Evolutionary conservation across 2,888 invertebrate genomes (phyloP), one percentile per base, ranked within the genome.

Genomic region (Plutella xylostella): DNA sequence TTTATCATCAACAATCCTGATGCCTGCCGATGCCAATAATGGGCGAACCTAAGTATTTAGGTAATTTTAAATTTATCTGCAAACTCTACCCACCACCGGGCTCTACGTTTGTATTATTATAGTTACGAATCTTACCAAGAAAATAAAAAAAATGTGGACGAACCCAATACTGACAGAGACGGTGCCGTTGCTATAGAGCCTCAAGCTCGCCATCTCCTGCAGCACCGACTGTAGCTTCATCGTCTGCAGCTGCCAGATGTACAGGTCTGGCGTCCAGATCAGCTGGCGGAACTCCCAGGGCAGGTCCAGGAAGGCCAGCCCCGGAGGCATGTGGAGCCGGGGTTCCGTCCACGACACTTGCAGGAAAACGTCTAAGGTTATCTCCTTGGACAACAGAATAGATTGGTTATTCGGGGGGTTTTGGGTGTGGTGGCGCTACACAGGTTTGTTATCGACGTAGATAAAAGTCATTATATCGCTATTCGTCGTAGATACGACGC

Each of bases 111-210:
- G n/a, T n/a, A n/a, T n/a, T n/a, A n/a, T n/a, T n/a, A n/a, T n/a
- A n/a, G n/a, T n/a, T n/a, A n/a, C n/a, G n/a, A n/a, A n/a, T n/a
- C n/a, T n/a, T n/a, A n/a, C n/a, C n/a, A 49, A 46, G n/a, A 51
- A 47, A 33, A 48, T 51, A 48, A 54, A 54, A 51, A 40, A 49
- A 45, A 59, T 61, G 58, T 54, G 46, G 59, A 82, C 83, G 77
- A 75, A 88, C 88, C 88, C 88, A 67, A 88, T 87, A 82, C 86
- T 87, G 71, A 88, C 85, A 66, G 87, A 85, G 66, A 88, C 82
- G 63, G 88, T 88, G 72, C 86, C 85, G 69, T 88, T 88, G 52
- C 77, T 71, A 66, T 87, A 88, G 35, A 88, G 76, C 54, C 88
- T 74, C 49, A 88, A 68, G 12, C 87, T 87, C 20, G 88, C 86